A percentile compares a stretch with the other conserved stretches of the same genome.
Conservation (phyloP, 2,113 vertebrate genomes). For the Eclectus roratus region DNA sequence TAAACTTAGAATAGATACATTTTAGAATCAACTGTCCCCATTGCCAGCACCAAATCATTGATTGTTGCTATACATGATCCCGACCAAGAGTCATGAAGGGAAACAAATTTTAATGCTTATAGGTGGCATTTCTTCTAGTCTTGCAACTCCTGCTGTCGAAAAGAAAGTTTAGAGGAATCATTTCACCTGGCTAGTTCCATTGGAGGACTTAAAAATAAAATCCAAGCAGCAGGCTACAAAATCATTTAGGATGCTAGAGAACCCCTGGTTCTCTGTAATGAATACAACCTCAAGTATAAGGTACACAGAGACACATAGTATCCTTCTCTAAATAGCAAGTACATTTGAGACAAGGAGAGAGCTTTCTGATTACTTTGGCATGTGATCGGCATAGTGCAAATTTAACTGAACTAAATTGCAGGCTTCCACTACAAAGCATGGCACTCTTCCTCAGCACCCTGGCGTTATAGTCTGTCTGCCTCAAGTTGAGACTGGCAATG, state of each 20-base stretch:
- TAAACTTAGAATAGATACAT: not conserved
- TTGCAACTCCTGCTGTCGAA: not conserved
- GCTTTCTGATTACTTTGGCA: not conserved
- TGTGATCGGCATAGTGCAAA: not conserved
- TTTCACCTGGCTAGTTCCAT: not conserved
- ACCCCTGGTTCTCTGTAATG: not conserved
- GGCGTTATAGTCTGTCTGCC: not conserved
- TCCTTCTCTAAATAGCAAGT: not conserved
- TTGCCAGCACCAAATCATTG: not conserved
- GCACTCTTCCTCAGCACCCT: not conserved
- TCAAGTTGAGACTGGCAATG: not conserved
- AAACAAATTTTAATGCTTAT: not conserved
- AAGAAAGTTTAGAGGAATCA: not conserved
- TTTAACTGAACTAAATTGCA: not conserved
- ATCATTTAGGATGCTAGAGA: not conserved
- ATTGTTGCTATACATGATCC: not conserved
- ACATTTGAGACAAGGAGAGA: not conserved
- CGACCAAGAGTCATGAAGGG: not conserved
- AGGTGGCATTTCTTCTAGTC: not conserved
- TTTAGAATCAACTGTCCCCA: not conserved
- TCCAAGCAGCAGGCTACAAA: not conserved
- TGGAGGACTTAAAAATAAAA: not conserved
- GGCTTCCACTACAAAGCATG: not conserved
- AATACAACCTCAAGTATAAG: not conserved
- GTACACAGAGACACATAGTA: not conserved